These are phyloP conservation scores for Orbicella faveolata DNA, from an alignment of 64 coral and sea anemone genomes.

Conservation along the genomic window DNA sequence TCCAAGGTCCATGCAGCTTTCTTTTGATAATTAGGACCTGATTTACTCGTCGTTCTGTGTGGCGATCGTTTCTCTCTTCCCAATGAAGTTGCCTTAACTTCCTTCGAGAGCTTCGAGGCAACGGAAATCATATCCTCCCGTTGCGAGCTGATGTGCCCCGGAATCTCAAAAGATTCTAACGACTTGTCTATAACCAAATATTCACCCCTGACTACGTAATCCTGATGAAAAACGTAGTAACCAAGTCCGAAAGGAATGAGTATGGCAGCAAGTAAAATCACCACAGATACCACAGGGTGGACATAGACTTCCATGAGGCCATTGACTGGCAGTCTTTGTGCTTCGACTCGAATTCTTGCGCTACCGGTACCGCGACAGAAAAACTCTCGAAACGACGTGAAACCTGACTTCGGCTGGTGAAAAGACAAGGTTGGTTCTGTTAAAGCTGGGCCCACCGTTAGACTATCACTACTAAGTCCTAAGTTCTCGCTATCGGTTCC, in stretches of 20 bases:
- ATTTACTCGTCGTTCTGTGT: neutral
- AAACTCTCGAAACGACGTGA: neutral
- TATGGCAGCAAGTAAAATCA: constrained; percentile 30
- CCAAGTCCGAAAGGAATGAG: constrained; percentile 35
- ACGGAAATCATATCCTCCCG: constrained; percentile 44
- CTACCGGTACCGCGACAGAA: neutral
- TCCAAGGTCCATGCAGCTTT: constrained; percentile 57
- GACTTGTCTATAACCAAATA: constrained; percentile 61
- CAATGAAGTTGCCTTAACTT: neutral
- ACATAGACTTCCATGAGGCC: constrained; percentile 10
- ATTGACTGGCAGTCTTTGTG: too few relatives aligned
- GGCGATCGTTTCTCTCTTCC: neutral
- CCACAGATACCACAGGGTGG: constrained; percentile 2
- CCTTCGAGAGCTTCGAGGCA: constrained; percentile 39
- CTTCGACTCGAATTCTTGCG: neutral
- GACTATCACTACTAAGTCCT: neutral
- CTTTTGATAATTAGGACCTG: constrained; percentile 25
- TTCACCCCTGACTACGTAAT: neutral
- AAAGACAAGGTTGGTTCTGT: constrained; percentile 31
- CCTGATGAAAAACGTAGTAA: neutral
- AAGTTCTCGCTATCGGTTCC: constrained; percentile 28
- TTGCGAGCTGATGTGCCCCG: constrained; percentile 66
- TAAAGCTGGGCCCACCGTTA: neutral
- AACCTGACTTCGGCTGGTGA: constrained; percentile 24
- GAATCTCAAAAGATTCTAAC: constrained; percentile 77